Percentiles rank a stretch among this genome's conserved stretches.
phyloP scores from a whole-genome alignment of 2,113 vertebrate species.

The Bungarus multicinctus region DNA sequence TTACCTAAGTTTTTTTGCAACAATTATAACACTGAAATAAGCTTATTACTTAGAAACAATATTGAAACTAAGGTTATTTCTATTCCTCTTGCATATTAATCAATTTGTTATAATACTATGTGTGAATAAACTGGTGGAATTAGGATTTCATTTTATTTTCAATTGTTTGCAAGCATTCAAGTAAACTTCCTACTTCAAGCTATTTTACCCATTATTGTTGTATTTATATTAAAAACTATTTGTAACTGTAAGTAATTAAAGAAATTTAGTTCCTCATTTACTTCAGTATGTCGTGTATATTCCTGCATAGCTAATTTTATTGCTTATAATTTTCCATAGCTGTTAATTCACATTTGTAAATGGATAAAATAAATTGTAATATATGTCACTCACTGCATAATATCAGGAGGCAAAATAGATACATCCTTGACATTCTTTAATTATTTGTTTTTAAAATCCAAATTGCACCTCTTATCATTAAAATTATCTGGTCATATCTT shows the following conservation, averaged over 20 bases:
- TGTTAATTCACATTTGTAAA: slow-evolving; percentile 1
- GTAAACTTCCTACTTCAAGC: slow-evolving; percentile 25
- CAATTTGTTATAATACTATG: neutral
- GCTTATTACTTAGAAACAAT: neutral
- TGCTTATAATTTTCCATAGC: slow-evolving; percentile 13
- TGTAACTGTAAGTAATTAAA: neutral
- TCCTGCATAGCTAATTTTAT: slow-evolving; percentile 21
- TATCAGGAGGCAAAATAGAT: slow-evolving; percentile 5
- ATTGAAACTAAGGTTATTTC: neutral
- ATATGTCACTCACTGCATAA: neutral
- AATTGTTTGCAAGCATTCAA: slow-evolving; percentile 20
- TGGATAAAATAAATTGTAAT: neutral
- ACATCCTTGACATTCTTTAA: neutral
- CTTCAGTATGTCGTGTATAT: slow-evolving; percentile 4
- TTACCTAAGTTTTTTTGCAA: neutral
- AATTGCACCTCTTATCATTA: neutral
- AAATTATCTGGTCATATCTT: neutral
- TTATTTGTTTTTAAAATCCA: neutral
- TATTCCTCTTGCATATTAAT: neutral
- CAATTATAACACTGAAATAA: neutral
- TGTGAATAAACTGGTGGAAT: neutral
- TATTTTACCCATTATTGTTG: neutral
- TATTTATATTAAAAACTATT: slow-evolving; percentile 17
- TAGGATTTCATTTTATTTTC: slow-evolving; percentile 5
- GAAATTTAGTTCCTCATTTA: neutral